phyloP scores from a whole-genome alignment of 2,113 vertebrate genomes.

The Hucho hucho region DNA sequence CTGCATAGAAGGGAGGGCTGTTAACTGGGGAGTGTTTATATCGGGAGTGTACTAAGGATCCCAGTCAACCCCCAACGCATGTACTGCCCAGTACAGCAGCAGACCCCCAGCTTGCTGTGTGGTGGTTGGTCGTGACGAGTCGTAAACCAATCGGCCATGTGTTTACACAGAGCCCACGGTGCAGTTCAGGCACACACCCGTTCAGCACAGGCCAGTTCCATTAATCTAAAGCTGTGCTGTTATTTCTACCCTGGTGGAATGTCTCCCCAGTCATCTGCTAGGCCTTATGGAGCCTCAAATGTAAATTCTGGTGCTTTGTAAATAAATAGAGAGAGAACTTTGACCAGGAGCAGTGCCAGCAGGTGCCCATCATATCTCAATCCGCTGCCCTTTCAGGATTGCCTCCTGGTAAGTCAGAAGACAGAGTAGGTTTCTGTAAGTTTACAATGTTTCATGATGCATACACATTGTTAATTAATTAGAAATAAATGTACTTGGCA shows the following conservation, averaged over 20 bases:
- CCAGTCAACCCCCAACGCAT: constrained; percentile 5
- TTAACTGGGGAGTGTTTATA: constrained; percentile 17
- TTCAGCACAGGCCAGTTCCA: constrained; percentile 21
- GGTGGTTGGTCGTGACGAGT: constrained; percentile 26
- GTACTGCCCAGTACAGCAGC: neutral
- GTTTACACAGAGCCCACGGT: constrained; percentile 37
- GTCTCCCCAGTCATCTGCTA: constrained; percentile 36
- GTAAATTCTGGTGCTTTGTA: constrained; percentile 26
- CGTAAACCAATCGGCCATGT: neutral
- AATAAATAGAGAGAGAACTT: constrained; percentile 43
- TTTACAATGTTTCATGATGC: no score
- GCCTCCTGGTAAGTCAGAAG: no score
- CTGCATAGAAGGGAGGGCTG: constrained; percentile 3
- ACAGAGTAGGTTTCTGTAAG: no score
- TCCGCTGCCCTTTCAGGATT: neutral
- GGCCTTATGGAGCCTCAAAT: constrained; percentile 27
- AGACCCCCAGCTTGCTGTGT: neutral
- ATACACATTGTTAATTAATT: neutral
- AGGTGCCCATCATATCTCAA: neutral
- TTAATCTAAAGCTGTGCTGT: constrained; percentile 46
- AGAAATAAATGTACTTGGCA: neutral
- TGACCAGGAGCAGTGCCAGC: neutral
- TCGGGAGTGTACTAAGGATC: neutral
- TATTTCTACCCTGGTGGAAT: constrained; percentile 43
- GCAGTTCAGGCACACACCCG: constrained; percentile 8